phyloP scores from a whole-genome alignment of 2,113 vertebrate genomes.

The Galeopterus variegatus region DNA sequence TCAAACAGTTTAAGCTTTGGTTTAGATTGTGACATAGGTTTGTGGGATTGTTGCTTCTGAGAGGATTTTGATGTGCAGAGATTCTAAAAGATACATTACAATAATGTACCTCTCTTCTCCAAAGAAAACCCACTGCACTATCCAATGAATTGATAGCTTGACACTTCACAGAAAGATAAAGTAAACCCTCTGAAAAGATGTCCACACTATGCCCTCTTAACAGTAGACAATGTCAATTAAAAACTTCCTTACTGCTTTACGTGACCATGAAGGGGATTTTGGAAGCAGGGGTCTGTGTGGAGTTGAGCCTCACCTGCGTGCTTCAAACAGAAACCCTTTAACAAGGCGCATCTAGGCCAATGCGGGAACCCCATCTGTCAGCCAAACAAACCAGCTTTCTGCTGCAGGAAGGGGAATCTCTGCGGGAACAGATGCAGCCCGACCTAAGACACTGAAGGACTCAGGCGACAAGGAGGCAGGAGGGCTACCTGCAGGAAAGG shows the following conservation, averaged over 20 bases:
- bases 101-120: conserved; percentile 22
- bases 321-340: conserved; percentile 84
- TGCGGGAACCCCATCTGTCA: conserved; percentile 83
- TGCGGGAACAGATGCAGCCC: conserved; percentile 81
- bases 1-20: conserved; percentile 75
- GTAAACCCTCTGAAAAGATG: conserved; percentile 75
- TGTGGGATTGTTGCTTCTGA: conserved; percentile 55
- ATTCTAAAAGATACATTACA: conserved; percentile 58
- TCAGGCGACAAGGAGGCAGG: conserved; percentile 71
- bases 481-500: conserved; percentile 79
- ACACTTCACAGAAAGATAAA: conserved; percentile 70
- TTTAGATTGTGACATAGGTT: conserved; percentile 49
- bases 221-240: conserved; percentile 85
- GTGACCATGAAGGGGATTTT: conserved; percentile 72
- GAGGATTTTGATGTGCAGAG: conserved; percentile 44
- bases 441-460: conserved; percentile 74
- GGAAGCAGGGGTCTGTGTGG: conserved; percentile 78
- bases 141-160: conserved; percentile 60
- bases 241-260: conserved; percentile 84
- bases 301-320: conserved; percentile 73
- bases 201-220: conserved; percentile 75
- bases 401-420: conserved; percentile 77
- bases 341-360: conserved; percentile 78
- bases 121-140: conserved; percentile 32
- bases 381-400: conserved; percentile 83